These are phyloP conservation scores for Borostomias antarcticus DNA, from an alignment of 2,797 vertebrate genomes.

Conservation along the genomic window DNA sequence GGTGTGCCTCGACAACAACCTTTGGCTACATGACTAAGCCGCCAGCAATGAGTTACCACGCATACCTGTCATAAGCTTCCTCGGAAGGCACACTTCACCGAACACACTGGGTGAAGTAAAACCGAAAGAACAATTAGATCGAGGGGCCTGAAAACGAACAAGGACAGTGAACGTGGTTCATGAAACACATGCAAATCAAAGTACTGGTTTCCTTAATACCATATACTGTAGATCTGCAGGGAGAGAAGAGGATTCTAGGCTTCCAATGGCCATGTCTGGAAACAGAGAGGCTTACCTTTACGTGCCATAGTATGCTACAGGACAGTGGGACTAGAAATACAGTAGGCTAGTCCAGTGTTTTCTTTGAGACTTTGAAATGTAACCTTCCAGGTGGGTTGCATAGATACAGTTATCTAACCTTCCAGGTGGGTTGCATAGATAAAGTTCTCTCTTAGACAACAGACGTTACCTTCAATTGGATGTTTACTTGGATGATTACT, in stretches of 20 bases:
- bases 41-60: constrained; percentile 23
- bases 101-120: constrained; percentile 35
- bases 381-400: too few species aligned
- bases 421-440: too few species aligned
- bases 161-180: constrained; percentile 22
- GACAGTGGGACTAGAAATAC: background rate
- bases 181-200: constrained; percentile 9
- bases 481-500: too few species aligned
- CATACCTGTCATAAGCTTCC: constrained; percentile 19
- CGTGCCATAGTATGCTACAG: background rate
- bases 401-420: too few species aligned
- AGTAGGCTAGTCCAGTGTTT: too few species aligned
- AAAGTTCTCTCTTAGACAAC: too few species aligned
- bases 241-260: background rate
- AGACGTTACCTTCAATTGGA: too few species aligned
- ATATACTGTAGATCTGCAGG: background rate
- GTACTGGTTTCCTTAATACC: constrained; percentile 3
- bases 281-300: background rate
- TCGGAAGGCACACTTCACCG: too few species aligned
- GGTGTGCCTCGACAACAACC: background rate
- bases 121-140: constrained; percentile 39
- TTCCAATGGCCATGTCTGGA: background rate
- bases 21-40: constrained; percentile 30
- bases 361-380: too few species aligned
- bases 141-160: constrained; percentile 41